Evolutionary conservation across 35 echinoderm and acorn worm genomes (phyloP).

Genomic region (Antedon bifida): DNA sequence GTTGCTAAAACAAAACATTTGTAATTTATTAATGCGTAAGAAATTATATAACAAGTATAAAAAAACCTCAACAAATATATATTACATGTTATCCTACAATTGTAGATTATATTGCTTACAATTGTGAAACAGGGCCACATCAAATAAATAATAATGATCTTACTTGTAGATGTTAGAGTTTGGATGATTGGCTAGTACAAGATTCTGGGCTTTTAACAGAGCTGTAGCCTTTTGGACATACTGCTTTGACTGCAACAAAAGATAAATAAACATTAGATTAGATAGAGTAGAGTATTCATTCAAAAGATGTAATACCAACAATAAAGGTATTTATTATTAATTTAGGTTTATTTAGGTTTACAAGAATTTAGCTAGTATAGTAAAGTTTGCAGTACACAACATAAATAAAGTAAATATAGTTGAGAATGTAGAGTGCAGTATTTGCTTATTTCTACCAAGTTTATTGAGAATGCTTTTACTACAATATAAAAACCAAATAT

Average conservation of each 20-base stretch:
- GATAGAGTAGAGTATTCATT: not conserved
- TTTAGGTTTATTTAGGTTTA: not conserved
- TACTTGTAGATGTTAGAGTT: conserved; percentile 99
- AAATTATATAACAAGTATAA: no score
- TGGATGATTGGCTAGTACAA: conserved; percentile 78
- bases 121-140: not conserved
- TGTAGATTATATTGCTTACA: no score
- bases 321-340: not conserved
- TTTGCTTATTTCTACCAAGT: no score
- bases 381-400: no score
- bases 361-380: not conserved
- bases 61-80: no score
- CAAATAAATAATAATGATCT: not conserved
- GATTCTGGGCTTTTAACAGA: conserved; percentile 83
- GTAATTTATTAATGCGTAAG: no score
- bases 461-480: no score
- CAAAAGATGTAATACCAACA: conserved; percentile 2
- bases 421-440: no score
- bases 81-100: no score
- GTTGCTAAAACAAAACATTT: conserved; percentile 20
- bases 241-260: conserved; percentile 34
- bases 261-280: not conserved
- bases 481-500: no score
- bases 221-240: conserved; percentile 91
- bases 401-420: no score